A percentile compares a stretch with the other conserved stretches of the same genome.
Evolutionary conservation across 1,140 invertebrate genomes (phyloP).

Genomic region (Drosophila santomea): DNA sequence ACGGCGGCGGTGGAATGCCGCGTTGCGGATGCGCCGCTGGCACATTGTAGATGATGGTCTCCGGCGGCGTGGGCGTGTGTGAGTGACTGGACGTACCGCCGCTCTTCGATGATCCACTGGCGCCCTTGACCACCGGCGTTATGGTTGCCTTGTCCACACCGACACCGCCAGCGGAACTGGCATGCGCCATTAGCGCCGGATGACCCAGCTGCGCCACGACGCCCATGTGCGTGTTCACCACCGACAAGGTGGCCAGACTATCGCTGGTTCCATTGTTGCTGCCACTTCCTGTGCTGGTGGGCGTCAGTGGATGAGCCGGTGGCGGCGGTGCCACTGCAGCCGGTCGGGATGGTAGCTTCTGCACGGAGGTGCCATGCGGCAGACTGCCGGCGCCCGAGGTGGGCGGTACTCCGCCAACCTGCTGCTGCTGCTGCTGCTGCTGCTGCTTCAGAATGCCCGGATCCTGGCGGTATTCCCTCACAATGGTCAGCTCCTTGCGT

Average conservation of each 20-base stretch:
- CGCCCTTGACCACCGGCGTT: constrained; percentile 86
- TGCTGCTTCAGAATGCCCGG: constrained; percentile 54
- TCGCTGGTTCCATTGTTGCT: constrained; percentile 55
- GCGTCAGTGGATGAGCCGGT: constrained; percentile 15
- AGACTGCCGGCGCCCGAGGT: constrained; percentile 28
- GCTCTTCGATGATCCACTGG: constrained; percentile 78
- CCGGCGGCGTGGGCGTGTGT: constrained; percentile 80
- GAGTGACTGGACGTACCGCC: constrained; percentile 83
- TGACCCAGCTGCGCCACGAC: constrained; percentile 53
- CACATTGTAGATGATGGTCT: constrained; percentile 86
- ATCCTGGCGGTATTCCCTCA: constrained; percentile 85
- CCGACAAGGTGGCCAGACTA: constrained; percentile 88
- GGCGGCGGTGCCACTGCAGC: constrained; percentile 7
- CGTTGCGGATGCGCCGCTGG: constrained; percentile 33
- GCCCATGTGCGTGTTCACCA: constrained; percentile 86
- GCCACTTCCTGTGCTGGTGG: constrained; percentile 2
- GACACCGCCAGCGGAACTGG: not conserved
- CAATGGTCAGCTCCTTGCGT: constrained; percentile 85
- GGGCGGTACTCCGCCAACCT: not conserved
- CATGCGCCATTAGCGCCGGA: constrained; percentile 63
- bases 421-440: constrained; percentile 28
- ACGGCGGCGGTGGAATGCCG: constrained; percentile 22
- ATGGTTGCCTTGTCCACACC: constrained; percentile 69
- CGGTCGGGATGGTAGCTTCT: constrained; percentile 47
- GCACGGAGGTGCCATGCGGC: constrained; percentile 67